Evolutionary conservation across 2,888 invertebrate species (phyloP).

Genomic region (Conistra vaccinii): DNA sequence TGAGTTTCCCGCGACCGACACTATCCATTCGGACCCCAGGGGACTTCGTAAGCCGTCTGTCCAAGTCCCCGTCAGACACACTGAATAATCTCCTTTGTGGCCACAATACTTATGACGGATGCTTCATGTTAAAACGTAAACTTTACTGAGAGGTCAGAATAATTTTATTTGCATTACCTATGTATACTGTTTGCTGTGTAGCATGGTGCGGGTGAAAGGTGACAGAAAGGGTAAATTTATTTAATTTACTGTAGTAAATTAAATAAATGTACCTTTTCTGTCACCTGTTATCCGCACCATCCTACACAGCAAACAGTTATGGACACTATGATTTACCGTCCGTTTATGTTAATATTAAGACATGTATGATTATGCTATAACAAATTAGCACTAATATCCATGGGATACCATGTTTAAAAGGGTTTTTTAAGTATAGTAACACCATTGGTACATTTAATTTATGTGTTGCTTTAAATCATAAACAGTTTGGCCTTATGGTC

Average conservation of each 20-base stretch:
- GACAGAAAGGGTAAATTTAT: too few species aligned
- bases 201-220: too few species aligned
- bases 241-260: too few species aligned
- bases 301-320: too few species aligned
- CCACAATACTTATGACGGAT: slow-evolving; percentile 20
- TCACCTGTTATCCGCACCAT: too few species aligned
- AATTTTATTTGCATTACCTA: background rate
- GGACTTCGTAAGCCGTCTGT: slow-evolving; percentile 38
- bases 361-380: background rate
- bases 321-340: too few species aligned
- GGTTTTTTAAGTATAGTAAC: background rate
- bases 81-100: slow-evolving; percentile 45
- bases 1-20: slow-evolving; percentile 25
- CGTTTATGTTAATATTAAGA: background rate
- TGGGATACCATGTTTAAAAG: background rate
- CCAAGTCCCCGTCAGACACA: slow-evolving; percentile 19
- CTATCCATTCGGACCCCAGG: slow-evolving; percentile 25
- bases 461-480: too few species aligned
- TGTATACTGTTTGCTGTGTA: too few species aligned
- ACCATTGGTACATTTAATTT: background rate
- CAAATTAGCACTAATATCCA: background rate
- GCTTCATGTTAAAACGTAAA: slow-evolving; percentile 12
- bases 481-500: background rate
- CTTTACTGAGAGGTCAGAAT: background rate
- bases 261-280: too few species aligned